A percentile compares a stretch with the other conserved stretches of the same genome.
Evolutionary conservation across 2,797 vertebrate genomes (phyloP).

Genomic region (Hyperoplus immaculatus): DNA sequence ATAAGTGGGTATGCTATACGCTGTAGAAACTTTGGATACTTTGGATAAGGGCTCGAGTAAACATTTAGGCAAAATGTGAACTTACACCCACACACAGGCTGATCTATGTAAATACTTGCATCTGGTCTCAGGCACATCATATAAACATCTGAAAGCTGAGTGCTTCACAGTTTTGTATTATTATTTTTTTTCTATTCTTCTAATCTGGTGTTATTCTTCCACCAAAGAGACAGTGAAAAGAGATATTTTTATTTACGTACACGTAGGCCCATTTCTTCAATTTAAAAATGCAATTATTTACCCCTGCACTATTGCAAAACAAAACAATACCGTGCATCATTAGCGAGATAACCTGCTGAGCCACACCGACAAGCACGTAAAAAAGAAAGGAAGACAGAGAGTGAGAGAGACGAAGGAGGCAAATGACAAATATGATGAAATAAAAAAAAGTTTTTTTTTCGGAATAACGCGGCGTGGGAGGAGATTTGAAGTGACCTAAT

Average conservation of each 20-base stretch:
- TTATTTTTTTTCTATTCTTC: background rate
- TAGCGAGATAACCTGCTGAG: conserved; percentile 69
- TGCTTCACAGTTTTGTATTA: background rate
- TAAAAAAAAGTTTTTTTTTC: conserved; percentile 62
- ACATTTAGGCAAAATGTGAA: conserved; percentile 26
- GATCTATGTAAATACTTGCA: conserved; percentile 1
- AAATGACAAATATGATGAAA: conserved; percentile 77
- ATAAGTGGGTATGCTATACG: background rate
- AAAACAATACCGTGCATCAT: conserved; percentile 49
- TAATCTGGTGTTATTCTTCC: background rate
- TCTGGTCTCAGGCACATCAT: background rate
- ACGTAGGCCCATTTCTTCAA: conserved; percentile 56
- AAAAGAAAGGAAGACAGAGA: conserved; percentile 33
- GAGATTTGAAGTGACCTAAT: conserved; percentile 85
- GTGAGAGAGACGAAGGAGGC: conserved; percentile 55
- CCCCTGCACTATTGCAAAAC: conserved; percentile 55
- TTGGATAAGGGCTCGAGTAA: conserved; percentile 10
- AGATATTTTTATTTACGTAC: conserved; percentile 48
- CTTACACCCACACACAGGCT: background rate
- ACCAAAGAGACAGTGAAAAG: background rate
- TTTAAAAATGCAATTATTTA: conserved; percentile 68
- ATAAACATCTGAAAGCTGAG: conserved; percentile 4
- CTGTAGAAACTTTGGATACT: conserved; percentile 8
- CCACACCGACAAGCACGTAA: conserved; percentile 60
- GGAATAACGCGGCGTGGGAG: conserved; percentile 77